Evolutionary conservation across 1,140 invertebrate genomes (phyloP), one percentile per base, ranked within the genome.

Genomic region (Brachionus sp.): DNA sequence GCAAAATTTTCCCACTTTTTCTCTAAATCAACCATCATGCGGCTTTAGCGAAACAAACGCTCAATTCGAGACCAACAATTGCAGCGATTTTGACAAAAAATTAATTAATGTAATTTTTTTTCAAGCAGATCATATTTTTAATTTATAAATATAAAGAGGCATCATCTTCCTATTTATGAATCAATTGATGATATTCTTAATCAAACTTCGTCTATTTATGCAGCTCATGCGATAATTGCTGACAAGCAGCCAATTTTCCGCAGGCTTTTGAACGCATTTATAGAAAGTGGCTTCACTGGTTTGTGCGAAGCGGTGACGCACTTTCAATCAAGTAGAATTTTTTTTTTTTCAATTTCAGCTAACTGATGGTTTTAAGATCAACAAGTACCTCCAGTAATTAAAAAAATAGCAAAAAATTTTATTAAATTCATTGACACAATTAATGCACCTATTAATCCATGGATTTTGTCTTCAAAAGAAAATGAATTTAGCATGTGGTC

Each of bases 161-260:
- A 73, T 73, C 16, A 73, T 16, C 19, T 73, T 37, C 68, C 68
- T 19, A 10, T 19, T 3, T 73, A 19, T 73, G 68, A 73, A 42
- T 23, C 33, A 44, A 73, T 42, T 19, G 19, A 19, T 42, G 68
- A 73, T 42, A 39, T 73, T 37, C 9, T 73, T 7, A 73, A 23
- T 12, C 33, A 73, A 42, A 73, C 68, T 73, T 37, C 68, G 5
- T 7, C 33, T 44, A 23, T n/a, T 16, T 73, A 73, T 7, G 13
- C 68, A 37, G 6, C 35, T 39, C 68, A 73, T 39, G 37, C n/a
- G 2, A 73, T n/a, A 23, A 42, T 42, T 19, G 19, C 42, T 73
- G 68, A 73, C 37, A 73, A 73, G 39, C 68, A 73, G 19, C 68
- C 68, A 23, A 42, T 73, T 73, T 37, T 73, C n/a, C 33, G 37